Evolutionary conservation across 2,113 vertebrate species (phyloP).

Genomic region (Nibea albiflora): DNA sequence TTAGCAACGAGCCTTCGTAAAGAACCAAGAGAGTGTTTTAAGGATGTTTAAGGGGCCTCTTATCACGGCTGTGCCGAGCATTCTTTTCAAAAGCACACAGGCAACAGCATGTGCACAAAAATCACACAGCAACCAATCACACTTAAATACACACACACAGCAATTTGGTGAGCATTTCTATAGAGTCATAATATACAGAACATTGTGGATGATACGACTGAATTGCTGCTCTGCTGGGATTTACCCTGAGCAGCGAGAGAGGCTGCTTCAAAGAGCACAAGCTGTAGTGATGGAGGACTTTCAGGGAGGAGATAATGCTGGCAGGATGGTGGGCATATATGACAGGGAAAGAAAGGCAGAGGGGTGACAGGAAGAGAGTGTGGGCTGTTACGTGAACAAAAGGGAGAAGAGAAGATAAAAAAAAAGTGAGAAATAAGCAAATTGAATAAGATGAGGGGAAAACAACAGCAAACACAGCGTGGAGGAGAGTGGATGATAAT

Average conservation of each 20-base stretch:
- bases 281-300: constrained; percentile 34
- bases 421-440: constrained; percentile 26
- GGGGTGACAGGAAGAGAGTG: constrained; percentile 35
- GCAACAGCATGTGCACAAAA: neutral
- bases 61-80: neutral
- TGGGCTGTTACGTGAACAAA: constrained; percentile 55
- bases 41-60: neutral
- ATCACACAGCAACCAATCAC: neutral
- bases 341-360: constrained; percentile 44
- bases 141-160: neutral
- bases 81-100: constrained; percentile 6
- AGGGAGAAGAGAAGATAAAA: constrained; percentile 10
- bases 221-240: constrained; percentile 11
- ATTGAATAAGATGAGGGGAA: constrained; percentile 22
- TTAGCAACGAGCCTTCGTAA: neutral
- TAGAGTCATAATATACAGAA: neutral
- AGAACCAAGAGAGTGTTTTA: neutral
- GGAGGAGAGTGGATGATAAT: constrained; percentile 7
- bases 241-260: constrained; percentile 18
- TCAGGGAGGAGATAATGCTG: constrained; percentile 30
- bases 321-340: constrained; percentile 28
- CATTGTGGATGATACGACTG: neutral
- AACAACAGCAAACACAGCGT: constrained; percentile 29
- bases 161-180: neutral
- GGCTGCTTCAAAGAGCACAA: constrained; percentile 21